Base-by-base conservation (phyloP, 2,113 vertebrate genomes). In the Macrotis lagotis region DNA sequence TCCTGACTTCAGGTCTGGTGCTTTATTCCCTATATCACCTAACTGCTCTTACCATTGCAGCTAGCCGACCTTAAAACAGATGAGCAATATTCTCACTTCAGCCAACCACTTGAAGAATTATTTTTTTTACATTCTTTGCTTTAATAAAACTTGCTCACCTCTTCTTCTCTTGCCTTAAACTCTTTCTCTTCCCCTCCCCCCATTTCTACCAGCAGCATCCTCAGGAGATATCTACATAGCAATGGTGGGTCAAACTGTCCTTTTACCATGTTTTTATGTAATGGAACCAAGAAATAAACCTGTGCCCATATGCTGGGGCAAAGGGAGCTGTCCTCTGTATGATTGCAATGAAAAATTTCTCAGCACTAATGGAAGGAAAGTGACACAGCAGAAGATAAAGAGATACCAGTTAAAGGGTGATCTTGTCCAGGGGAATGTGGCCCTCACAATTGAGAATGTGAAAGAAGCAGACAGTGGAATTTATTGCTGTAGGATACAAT, bases 401-500 rank as follows among this genome's bases (percentile, higher is more conserved):
- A 98, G 97, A 96, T 99, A 99, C 93, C 94, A 53, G 48, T 92
- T 99, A 66, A 93, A 89, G 52, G 98, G 98, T 52, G 0, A 89
- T 3, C 31, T 98, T 89, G 0, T 0, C 0, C 16, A 1, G 0
- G 99, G 99, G 0, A 94, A 99, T 0, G 97, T 99, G 89, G 99
- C 99, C 31, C 98, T 99, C 96, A 99, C 98, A 0, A 99, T 99
- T 8, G 0, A 96, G 44, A 92, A 96, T 0, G 98, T 98, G 7
- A 91, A 74, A 59, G 52, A 92, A 94, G 66, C 49, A 0, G 99
- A 99, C 95, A 93, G 95, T 0, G 99, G 99, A 10, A 93, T 0
- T 1, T 99, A 99, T 24, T 99, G 99, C 98, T 99, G 99, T 96
- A 98, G 99, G 11, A 95, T 99, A 37, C 96, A 99, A 96, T 83